A percentile compares a stretch with the other conserved stretches of the same genome.
Evolutionary conservation across 1,140 invertebrate genomes (phyloP).

Genomic region (Meloidogyne exigua): DNA sequence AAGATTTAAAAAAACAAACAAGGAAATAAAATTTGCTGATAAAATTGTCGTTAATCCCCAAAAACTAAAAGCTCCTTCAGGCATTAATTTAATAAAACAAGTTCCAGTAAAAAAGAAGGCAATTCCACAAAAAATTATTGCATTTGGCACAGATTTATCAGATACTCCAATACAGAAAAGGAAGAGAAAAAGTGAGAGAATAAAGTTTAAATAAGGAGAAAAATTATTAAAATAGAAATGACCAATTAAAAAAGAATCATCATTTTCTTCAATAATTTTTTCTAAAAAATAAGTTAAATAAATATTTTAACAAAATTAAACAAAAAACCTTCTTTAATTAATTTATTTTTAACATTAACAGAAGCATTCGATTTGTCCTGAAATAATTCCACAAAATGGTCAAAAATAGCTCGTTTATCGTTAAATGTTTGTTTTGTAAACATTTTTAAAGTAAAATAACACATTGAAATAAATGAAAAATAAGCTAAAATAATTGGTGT

Average conservation of each 20-base stretch:
- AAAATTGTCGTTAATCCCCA: conserved; percentile 48
- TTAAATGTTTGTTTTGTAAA: conserved; percentile 42
- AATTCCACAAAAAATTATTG: conserved; percentile 52
- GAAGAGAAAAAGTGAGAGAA: conserved; percentile 50
- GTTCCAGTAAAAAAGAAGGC: conserved; percentile 44
- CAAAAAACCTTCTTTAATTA: neutral
- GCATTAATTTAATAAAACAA: conserved; percentile 47
- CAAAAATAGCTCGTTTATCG: conserved; percentile 38
- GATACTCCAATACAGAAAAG: conserved; percentile 48
- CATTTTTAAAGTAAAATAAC: conserved; percentile 56
- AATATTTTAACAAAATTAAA: neutral
- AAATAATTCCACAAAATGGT: conserved; percentile 36
- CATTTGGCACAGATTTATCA: conserved; percentile 47
- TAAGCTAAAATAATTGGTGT: conserved; percentile 49
- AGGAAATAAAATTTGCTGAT: conserved; percentile 49
- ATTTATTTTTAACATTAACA: neutral
- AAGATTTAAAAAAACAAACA: conserved; percentile 26
- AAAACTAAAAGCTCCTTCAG: conserved; percentile 41
- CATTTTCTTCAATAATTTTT: neutral
- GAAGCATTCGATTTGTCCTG: conserved; percentile 3
- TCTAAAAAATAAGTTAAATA: neutral
- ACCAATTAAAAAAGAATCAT: neutral
- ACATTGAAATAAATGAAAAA: conserved; percentile 49
- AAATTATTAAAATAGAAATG: conserved; percentile 39
- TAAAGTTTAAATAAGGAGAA: conserved; percentile 55